Evolutionary conservation across 2,888 invertebrate genomes (phyloP).

Genomic region (Parelbella ahira): DNA sequence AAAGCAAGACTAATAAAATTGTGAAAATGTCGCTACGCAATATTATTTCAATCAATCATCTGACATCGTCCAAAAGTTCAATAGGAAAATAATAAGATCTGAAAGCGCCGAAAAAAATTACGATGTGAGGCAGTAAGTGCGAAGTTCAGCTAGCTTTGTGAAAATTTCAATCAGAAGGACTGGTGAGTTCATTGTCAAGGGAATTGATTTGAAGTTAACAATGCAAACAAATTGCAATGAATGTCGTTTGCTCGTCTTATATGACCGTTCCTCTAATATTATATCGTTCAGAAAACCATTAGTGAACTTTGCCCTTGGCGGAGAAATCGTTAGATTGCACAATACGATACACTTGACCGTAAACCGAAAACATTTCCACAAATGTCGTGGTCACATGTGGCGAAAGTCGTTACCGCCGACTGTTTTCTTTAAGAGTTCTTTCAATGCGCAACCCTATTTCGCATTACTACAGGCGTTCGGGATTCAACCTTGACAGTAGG

Average conservation of each 20-base stretch:
- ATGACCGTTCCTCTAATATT: constrained; percentile 6
- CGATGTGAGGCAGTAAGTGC: no score
- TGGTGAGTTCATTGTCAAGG: no score
- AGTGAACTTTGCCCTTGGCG: constrained; percentile 12
- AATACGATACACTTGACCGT: constrained; percentile 22
- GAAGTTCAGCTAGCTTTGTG: no score
- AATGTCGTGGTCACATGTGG: constrained; percentile 21
- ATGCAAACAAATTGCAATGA: constrained; percentile 20
- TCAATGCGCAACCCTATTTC: constrained; percentile 18
- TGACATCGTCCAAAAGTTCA: no score
- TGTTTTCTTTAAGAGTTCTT: constrained; percentile 18
- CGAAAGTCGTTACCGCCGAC: constrained; percentile 20
- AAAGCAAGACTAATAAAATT: no score
- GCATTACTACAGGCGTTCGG: not conserved
- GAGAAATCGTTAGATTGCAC: constrained; percentile 17
- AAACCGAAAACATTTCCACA: constrained; percentile 17
- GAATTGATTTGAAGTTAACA: no score
- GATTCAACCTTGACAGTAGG: constrained; percentile 1
- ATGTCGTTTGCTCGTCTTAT: constrained; percentile 7
- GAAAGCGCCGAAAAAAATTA: no score
- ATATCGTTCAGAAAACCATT: constrained; percentile 10
- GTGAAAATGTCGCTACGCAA: no score
- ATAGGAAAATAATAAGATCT: no score
- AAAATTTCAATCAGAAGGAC: no score
- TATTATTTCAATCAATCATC: no score